Percentiles rank a stretch among this genome's conserved stretches.
These are phyloP conservation scores for Bugula neritina DNA, from an alignment of 2,888 invertebrate genomes.

Conservation along the genomic window DNA sequence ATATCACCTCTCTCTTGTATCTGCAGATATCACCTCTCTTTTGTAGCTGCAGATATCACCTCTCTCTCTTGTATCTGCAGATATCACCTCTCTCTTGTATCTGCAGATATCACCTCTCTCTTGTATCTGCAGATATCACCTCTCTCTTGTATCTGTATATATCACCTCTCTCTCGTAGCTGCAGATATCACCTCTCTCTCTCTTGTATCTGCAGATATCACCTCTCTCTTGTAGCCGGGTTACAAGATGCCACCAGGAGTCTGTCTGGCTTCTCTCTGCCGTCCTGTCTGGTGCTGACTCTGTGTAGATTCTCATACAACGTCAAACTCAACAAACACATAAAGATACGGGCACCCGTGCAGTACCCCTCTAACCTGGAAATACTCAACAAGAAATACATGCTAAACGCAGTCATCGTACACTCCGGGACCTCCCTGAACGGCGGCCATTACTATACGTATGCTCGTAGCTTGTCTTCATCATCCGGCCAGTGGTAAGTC, in stretches of 20 bases:
- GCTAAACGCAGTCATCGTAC: slow-evolving; percentile 76
- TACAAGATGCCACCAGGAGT: slow-evolving; percentile 71
- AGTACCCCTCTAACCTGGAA: slow-evolving; percentile 47
- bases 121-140: too few species aligned
- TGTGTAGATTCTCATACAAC: slow-evolving; percentile 74
- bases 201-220: too few species aligned
- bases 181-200: too few species aligned
- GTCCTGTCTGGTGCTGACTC: slow-evolving; percentile 69
- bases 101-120: too few species aligned
- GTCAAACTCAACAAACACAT: slow-evolving; percentile 67
- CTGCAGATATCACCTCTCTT: too few species aligned
- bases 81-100: too few species aligned
- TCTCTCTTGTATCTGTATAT: too few species aligned
- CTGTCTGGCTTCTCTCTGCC: slow-evolving; percentile 69
- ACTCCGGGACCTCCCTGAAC: slow-evolving; percentile 74
- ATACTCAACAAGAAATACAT: slow-evolving; percentile 60
- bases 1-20: too few species aligned
- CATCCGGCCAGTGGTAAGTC: slow-evolving; percentile 32
- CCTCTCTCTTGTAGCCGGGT: slow-evolving; percentile 40
- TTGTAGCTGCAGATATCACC: too few species aligned
- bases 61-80: too few species aligned
- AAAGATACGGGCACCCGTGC: slow-evolving; percentile 64
- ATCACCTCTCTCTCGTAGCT: too few species aligned
- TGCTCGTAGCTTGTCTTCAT: slow-evolving; percentile 53
- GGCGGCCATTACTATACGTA: slow-evolving; percentile 83